Evolutionary conservation across 2,113 vertebrate species (phyloP), one percentile per base, ranked within the genome.

Genomic region (Eolophus roseicapilla): DNA sequence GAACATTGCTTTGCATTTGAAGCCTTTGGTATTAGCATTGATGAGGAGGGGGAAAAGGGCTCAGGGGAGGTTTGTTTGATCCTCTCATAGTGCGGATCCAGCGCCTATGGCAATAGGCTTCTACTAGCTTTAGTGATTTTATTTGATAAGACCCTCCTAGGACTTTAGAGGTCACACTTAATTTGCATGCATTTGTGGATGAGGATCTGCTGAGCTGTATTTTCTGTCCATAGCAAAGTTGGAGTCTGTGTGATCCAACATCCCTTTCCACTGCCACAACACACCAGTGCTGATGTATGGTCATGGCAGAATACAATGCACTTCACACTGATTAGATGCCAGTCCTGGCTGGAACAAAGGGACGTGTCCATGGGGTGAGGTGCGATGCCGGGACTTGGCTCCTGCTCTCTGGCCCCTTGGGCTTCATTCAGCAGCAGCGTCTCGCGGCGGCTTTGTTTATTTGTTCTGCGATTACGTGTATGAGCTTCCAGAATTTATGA

Each of bases 401-500:
- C 86, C 52, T 83, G 78, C 88, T 68, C 88, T 86, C 71, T 20
- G 70, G 88, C 93, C 95, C 93, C 85, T 97, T 92, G 96, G 95
- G 95, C 75, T 96, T 91, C 96, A 77, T 93, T 97, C 50, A 91
- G 85, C 85, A 52, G 92, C 93, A 92, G 92, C 4, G 71, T 94
- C 96, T 95, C 77, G 7, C 21, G 21, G 90, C 91, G 39, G 84
- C 97, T 98, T 98, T 98, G 97, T 98, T 98, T 98, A 98, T 98
- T 98, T 98, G 95, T 98, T 97, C 97, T 95, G 82, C 77, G 85
- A 97, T 97, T 98, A 96, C 39, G 37, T 95, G 96, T 97, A 97
- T 92, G 97, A 97, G 91, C 97, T 98, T 97, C 97, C 95, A 98
- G 95, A 98, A 98, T 98, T 98, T 98, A 97, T 98, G 97, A 97